Conservation (phyloP, 2,888 invertebrate genomes). For the Urechis unicinctus region DNA sequence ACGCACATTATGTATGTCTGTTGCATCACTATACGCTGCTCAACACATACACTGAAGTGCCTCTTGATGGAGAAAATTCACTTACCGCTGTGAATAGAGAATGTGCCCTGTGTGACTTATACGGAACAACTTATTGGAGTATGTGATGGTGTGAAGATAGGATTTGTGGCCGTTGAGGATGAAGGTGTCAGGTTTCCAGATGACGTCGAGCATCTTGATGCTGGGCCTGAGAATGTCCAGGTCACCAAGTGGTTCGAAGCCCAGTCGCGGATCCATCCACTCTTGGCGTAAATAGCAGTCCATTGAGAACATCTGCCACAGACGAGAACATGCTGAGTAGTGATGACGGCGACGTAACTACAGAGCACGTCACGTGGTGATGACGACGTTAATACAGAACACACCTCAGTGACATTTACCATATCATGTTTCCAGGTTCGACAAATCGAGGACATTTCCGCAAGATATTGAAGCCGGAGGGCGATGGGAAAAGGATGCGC, state of each 20-base stretch:
- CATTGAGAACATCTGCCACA: conserved; percentile 70
- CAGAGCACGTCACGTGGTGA: too few relatives aligned
- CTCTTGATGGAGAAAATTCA: neutral
- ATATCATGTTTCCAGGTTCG: too few relatives aligned
- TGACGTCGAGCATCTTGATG: conserved; percentile 65
- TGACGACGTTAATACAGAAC: neutral
- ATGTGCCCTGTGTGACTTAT: conserved; percentile 70
- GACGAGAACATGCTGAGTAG: neutral
- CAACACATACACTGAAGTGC: neutral
- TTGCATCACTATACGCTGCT: neutral
- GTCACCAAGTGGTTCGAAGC: conserved; percentile 53
- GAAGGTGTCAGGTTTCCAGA: conserved; percentile 85
- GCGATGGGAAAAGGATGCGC: too few relatives aligned
- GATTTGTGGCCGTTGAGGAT: conserved; percentile 90
- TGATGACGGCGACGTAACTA: neutral
- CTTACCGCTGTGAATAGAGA: conserved; percentile 23
- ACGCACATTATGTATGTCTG: neutral
- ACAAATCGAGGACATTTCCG: too few relatives aligned
- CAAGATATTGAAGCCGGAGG: too few relatives aligned
- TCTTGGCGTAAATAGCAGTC: conserved; percentile 82
- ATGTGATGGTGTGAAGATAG: conserved; percentile 88
- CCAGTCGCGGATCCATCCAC: conserved; percentile 75
- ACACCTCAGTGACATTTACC: neutral
- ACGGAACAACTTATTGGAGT: conserved; percentile 81
- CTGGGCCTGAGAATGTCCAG: conserved; percentile 22